phyloP scores from a whole-genome alignment of 2,888 invertebrate species.

The Mythimna impura region DNA sequence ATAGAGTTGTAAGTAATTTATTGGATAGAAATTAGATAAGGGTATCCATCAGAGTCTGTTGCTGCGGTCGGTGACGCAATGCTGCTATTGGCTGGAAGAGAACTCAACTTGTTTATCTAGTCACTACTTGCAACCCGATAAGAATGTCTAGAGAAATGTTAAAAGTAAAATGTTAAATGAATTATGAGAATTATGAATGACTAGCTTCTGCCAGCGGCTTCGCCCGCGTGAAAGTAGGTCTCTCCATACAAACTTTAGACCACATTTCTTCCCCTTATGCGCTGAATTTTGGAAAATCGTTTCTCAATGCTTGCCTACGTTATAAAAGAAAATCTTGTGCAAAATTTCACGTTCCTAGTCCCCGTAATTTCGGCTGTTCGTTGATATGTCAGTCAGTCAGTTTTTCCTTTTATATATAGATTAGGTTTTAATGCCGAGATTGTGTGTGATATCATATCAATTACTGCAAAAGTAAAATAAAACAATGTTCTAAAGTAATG shows the following conservation, averaged over 20 bases:
- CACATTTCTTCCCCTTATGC: too few species aligned
- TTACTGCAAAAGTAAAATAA: background rate
- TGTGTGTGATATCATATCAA: background rate
- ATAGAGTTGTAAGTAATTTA: constrained; percentile 82
- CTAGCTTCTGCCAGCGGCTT: too few species aligned
- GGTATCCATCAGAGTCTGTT: constrained; percentile 73
- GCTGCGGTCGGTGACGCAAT: constrained; percentile 57
- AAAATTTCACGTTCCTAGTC: too few species aligned
- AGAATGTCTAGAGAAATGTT: background rate
- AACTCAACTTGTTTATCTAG: constrained; percentile 12
- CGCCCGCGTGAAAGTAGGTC: too few species aligned
- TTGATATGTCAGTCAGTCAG: too few species aligned
- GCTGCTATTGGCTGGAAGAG: constrained; percentile 12
- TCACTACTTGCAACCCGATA: constrained; percentile 9
- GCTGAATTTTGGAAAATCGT: too few species aligned
- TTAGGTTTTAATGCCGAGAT: background rate
- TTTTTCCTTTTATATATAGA: too few species aligned
- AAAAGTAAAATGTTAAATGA: background rate
- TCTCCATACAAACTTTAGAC: too few species aligned
- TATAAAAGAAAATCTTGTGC: too few species aligned
- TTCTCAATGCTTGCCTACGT: too few species aligned
- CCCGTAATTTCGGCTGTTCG: too few species aligned
- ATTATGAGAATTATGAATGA: background rate
- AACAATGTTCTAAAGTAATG: background rate
- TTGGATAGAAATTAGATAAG: constrained; percentile 80